Evolutionary conservation across 1,140 invertebrate genomes (phyloP), one percentile per base, ranked within the genome.

Genomic region (Drosophila simulans): DNA sequence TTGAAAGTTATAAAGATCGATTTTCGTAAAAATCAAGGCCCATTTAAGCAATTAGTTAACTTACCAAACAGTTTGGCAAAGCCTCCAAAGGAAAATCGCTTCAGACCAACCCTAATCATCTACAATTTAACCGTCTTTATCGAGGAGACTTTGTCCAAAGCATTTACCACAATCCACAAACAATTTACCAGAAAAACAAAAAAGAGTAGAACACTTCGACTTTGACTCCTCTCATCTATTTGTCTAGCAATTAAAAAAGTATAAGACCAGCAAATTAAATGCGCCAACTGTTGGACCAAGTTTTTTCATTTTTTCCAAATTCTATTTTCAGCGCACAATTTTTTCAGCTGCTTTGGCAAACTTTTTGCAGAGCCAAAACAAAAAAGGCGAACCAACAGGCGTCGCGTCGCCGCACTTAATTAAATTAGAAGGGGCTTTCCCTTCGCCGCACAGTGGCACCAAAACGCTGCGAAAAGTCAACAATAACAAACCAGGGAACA

Each of bases 171-270:
- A 63, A 66, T 71, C 57, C 56, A 31, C 71, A 84, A 77, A 85
- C 76, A 80, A 84, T 84, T 84, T 77, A 76, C 60, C 63, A 64
- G 66, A 55, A 82, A 42, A n/a, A 31, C 11, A 60, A 15, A 48
- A 31, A 3, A n/a, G 0, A 10, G 8, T 12, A 17, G 4, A 37
- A 37, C 71, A 59, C 65, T 49, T 56, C 40, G 53, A 71, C 52
- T 27, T 31, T 40, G 48, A 46, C 57, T 43, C 31, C 53, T 53
- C 54, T 71, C 63, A 59, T 88, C 72, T 83, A 84, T 89, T 88
- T 84, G 84, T 84, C 80, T 80, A 89, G 72, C 86, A 88, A 88
- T 88, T 88, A 88, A 88, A 89, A 70, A 88, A 89, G 84, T 89
- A 80, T 77, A 88, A 89, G 83, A 89, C 84, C 76, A 89, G 80